Evolutionary conservation across 1,140 invertebrate genomes (phyloP).

Genomic region (Zaprionus tsacasi): DNA sequence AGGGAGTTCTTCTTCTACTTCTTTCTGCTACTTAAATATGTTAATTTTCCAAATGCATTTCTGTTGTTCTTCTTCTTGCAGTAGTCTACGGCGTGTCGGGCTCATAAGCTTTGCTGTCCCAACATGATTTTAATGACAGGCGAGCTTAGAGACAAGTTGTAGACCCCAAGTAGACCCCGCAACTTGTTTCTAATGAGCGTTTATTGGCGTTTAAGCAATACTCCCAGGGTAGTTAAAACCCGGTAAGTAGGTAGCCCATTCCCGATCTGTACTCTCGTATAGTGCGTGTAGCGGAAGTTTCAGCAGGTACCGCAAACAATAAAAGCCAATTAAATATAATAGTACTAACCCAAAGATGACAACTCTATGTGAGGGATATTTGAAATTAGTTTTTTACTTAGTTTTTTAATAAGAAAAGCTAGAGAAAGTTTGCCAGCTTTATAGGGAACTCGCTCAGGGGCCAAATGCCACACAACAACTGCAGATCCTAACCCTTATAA

Average conservation of each 20-base stretch:
- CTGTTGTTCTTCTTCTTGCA: conserved; percentile 51
- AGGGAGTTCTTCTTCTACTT: conserved; percentile 4
- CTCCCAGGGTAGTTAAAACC: conserved; percentile 1
- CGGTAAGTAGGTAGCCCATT: background rate
- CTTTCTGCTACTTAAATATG: conserved; percentile 58
- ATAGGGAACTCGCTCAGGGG: conserved; percentile 23
- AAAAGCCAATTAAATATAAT: background rate
- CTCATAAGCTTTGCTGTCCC: conserved; percentile 46
- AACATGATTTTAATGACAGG: conserved; percentile 70
- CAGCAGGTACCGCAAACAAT: background rate
- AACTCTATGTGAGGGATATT: background rate
- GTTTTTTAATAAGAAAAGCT: background rate
- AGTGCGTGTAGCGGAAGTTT: conserved; percentile 15
- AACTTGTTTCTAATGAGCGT: conserved; percentile 59
- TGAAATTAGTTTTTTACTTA: background rate
- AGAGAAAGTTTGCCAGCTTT: conserved; percentile 10
- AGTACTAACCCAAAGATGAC: background rate
- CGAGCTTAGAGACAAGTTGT: conserved; percentile 8
- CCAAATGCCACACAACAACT: conserved; percentile 41
- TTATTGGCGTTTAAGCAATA: conserved; percentile 39
- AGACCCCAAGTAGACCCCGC: background rate
- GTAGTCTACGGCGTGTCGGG: conserved; percentile 32
- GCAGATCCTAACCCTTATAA: background rate
- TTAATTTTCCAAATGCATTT: conserved; percentile 79
- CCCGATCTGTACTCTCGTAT: no score